phyloP scores from a whole-genome alignment of 2,113 vertebrate genomes.

The Odontesthes bonariensis region DNA sequence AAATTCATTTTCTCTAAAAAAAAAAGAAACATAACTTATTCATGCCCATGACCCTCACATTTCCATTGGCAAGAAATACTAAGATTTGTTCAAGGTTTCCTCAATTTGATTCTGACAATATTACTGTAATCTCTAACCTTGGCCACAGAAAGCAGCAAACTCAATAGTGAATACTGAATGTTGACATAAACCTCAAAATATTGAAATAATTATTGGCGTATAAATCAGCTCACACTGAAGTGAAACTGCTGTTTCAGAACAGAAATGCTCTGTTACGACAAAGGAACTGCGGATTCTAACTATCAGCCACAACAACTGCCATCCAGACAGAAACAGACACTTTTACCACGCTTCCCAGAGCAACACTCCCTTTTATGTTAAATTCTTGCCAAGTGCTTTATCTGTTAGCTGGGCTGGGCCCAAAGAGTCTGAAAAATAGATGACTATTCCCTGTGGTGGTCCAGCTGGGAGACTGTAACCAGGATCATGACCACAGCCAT shows the following conservation, averaged over 20 bases:
- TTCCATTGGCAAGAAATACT: slow-evolving; percentile 15
- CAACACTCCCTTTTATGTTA: slow-evolving; percentile 47
- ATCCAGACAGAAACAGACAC: slow-evolving; percentile 30
- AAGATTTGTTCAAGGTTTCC: slow-evolving; percentile 21
- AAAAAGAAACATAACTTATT: slow-evolving; percentile 26
- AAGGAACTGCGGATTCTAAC: slow-evolving; percentile 16
- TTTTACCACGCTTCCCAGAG: slow-evolving; percentile 25
- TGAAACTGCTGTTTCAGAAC: slow-evolving; percentile 9
- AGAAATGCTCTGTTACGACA: slow-evolving; percentile 14
- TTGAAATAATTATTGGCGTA: slow-evolving; percentile 9
- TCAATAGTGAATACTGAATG: slow-evolving; percentile 7
- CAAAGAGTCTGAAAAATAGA: slow-evolving; percentile 35
- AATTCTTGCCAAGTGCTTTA: slow-evolving; percentile 60
- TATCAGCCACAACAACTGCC: slow-evolving; percentile 32
- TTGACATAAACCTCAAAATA: slow-evolving; percentile 2
- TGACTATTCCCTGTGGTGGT: slow-evolving; percentile 45
- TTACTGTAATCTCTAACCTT: slow-evolving; percentile 32
- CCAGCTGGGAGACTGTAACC: slow-evolving; percentile 34
- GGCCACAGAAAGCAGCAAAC: slow-evolving; percentile 16
- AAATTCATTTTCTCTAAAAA: slow-evolving; percentile 37
- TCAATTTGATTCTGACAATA: slow-evolving; percentile 19
- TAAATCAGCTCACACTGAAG: slow-evolving; percentile 19
- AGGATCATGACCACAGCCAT: slow-evolving; percentile 57
- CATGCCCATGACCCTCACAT: slow-evolving; percentile 28
- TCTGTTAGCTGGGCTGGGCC: slow-evolving; percentile 43